These are phyloP conservation scores for Drosophila acutilabella DNA, from an alignment of 2,888 invertebrate species.

Conservation along the genomic window DNA sequence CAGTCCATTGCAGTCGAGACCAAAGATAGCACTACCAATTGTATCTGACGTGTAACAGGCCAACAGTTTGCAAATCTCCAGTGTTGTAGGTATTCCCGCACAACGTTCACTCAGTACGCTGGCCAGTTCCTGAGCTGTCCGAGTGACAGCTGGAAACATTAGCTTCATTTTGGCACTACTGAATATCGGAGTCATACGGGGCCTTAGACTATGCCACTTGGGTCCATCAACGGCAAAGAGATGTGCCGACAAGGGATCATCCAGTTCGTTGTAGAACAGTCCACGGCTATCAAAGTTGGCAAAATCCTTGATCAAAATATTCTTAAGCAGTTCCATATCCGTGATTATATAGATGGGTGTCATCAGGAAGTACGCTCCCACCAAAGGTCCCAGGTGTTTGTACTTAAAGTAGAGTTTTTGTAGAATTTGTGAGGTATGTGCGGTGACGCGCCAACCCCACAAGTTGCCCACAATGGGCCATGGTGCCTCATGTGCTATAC, in stretches of 20 bases:
- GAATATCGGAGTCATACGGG: slow-evolving; percentile 82
- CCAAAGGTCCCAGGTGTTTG: slow-evolving; percentile 75
- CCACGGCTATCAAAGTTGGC: slow-evolving; percentile 81
- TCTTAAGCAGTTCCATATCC: slow-evolving; percentile 78
- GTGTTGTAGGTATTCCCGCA: background rate
- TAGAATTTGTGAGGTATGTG: slow-evolving; percentile 54
- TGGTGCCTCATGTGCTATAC: slow-evolving; percentile 65
- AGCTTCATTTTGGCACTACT: slow-evolving; percentile 82
- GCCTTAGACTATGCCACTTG: slow-evolving; percentile 83
- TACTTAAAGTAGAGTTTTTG: slow-evolving; percentile 65
- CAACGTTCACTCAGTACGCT: slow-evolving; percentile 44
- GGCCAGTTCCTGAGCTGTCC: slow-evolving; percentile 61
- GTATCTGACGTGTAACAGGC: slow-evolving; percentile 86
- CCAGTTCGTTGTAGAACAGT: slow-evolving; percentile 74
- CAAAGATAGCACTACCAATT: slow-evolving; percentile 86
- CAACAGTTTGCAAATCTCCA: slow-evolving; percentile 85
- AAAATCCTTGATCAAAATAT: slow-evolving; percentile 81
- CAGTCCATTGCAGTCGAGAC: slow-evolving; percentile 85
- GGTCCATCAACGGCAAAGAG: slow-evolving; percentile 83
- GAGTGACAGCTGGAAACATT: slow-evolving; percentile 76
- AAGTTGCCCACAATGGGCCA: slow-evolving; percentile 66
- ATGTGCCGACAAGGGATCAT: slow-evolving; percentile 84
- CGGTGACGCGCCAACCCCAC: slow-evolving; percentile 46
- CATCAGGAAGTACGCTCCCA: slow-evolving; percentile 76
- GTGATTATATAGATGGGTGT: slow-evolving; percentile 61